phyloP scores from a whole-genome alignment of 2,113 vertebrate species.

The Laterallus jamaicensis region DNA sequence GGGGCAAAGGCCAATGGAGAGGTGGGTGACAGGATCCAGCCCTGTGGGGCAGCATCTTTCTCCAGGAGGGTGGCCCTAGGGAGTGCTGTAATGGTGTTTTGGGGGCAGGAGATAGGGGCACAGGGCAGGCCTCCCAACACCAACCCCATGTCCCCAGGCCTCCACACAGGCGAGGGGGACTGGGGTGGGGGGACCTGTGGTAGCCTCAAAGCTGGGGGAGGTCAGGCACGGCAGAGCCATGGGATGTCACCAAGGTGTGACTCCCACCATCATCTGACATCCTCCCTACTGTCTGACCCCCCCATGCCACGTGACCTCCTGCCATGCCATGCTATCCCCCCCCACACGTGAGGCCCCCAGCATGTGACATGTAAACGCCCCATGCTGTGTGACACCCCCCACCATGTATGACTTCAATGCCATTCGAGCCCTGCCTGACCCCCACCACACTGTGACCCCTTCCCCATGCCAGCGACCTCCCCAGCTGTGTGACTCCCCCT shows the following conservation, averaged over 20 bases:
- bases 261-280: not conserved
- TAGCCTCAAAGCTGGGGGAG: not conserved
- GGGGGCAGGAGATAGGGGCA: not conserved
- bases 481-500: not conserved
- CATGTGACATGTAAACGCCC: not conserved
- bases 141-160: not conserved
- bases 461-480: not conserved
- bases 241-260: not conserved
- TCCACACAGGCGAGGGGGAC: not conserved
- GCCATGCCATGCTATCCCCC: not conserved
- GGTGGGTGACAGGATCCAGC: not conserved
- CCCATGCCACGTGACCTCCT: no score
- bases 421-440: not conserved
- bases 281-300: not conserved
- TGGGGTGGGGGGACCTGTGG: no score
- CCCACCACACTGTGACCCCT: not conserved
- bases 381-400: not conserved
- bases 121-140: not conserved
- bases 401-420: not conserved
- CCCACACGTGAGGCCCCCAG: not conserved
- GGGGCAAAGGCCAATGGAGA: not conserved
- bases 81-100: rapidly evolving
- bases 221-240: not conserved
- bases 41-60: rapidly evolving
- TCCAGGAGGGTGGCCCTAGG: not conserved